Percentiles rank a stretch among this genome's conserved stretches.
Evolutionary conservation across 2,888 invertebrate species (phyloP).

Genomic region (Dendrolimus houi): DNA sequence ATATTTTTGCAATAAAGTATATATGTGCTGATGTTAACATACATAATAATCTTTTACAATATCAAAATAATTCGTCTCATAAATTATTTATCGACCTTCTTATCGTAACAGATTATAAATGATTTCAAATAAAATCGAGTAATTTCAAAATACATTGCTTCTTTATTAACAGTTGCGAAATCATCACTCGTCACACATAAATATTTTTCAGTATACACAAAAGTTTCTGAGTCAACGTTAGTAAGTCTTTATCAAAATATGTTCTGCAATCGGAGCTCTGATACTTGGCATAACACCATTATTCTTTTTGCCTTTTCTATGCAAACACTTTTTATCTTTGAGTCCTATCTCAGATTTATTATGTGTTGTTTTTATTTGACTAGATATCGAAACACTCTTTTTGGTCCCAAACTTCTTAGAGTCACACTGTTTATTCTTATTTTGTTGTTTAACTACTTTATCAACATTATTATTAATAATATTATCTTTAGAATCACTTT

Average conservation of each 20-base stretch:
- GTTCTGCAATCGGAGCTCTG: slow-evolving; percentile 48
- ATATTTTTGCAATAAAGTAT: no score
- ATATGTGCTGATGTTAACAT: no score
- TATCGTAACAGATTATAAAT: no score
- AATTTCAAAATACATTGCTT: no score
- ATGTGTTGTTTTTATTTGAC: slow-evolving; percentile 60
- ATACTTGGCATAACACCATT: slow-evolving; percentile 45
- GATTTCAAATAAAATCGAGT: no score
- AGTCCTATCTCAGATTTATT: slow-evolving; percentile 64
- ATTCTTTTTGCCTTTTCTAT: slow-evolving; percentile 50
- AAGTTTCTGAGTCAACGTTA: slow-evolving; percentile 15
- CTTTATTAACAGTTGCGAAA: no score
- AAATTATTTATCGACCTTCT: no score
- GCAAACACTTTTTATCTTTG: slow-evolving; percentile 57
- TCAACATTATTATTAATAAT: slow-evolving; percentile 20
- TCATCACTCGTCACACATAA: slow-evolving; percentile 1
- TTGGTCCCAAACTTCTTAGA: slow-evolving; percentile 47
- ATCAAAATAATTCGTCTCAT: no score
- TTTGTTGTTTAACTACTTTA: slow-evolving; percentile 18
- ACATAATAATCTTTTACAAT: no score
- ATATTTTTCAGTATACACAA: not conserved
- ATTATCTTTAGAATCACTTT: slow-evolving; percentile 17
- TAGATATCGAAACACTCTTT: slow-evolving; percentile 54
- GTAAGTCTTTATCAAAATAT: slow-evolving; percentile 60
- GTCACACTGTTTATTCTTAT: slow-evolving; percentile 29